Evolutionary conservation across 1,140 invertebrate genomes (phyloP).

Genomic region (Drosophila melanica): DNA sequence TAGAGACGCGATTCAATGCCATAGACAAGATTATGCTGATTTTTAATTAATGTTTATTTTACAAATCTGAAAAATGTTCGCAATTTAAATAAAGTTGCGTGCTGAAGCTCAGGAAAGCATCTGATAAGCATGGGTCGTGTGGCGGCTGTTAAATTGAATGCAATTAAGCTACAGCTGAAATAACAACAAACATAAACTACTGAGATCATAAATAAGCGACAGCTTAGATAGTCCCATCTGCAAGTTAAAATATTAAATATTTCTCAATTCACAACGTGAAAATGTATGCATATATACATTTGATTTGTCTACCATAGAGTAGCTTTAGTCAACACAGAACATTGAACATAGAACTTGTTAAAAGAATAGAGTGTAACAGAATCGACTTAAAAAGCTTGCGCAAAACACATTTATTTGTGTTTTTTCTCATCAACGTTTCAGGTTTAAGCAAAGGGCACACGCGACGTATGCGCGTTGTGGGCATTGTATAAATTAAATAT

Average conservation of each 20-base stretch:
- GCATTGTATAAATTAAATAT: slow-evolving; percentile 32
- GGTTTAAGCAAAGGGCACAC: slow-evolving; percentile 33
- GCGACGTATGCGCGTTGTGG: slow-evolving; percentile 25
- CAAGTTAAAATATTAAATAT: no score
- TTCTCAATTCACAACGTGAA: no score
- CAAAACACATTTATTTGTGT: background rate
- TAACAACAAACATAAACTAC: slow-evolving; percentile 36
- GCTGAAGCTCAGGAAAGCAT: slow-evolving; percentile 44
- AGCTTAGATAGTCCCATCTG: slow-evolving; percentile 23
- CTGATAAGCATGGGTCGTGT: slow-evolving; percentile 36
- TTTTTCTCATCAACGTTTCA: slow-evolving; percentile 17
- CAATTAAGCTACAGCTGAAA: slow-evolving; percentile 54
- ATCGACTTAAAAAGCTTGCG: background rate
- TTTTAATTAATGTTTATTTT: slow-evolving; percentile 60
- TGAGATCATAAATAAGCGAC: slow-evolving; percentile 44
- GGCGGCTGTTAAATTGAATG: slow-evolving; percentile 50
- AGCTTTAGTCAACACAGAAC: no score
- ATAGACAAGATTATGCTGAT: slow-evolving; percentile 18
- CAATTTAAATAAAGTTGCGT: slow-evolving; percentile 74
- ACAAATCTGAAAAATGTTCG: slow-evolving; percentile 61
- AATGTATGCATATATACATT: no score
- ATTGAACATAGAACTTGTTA: background rate
- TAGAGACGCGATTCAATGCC: slow-evolving; percentile 20
- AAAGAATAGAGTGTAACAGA: background rate
- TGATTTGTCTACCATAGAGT: no score